Conservation (phyloP, 2,888 invertebrate genomes). For the Lacanobia wlatinum region DNA sequence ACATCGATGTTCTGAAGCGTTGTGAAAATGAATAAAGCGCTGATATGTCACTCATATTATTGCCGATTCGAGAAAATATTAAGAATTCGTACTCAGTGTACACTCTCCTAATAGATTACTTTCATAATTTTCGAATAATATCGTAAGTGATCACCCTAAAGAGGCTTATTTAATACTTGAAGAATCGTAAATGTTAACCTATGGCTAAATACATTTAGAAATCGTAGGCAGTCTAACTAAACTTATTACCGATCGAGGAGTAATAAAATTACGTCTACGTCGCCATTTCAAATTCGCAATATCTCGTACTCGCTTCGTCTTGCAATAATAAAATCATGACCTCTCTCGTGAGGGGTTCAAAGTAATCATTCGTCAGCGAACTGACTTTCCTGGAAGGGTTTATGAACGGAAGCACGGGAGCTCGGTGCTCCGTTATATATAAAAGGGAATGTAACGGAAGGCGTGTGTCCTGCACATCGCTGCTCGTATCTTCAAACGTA, state of each 20-base stretch:
- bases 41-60: conserved; percentile 69
- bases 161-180: conserved; percentile 76
- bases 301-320: conserved; percentile 71
- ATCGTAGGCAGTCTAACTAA: conserved; percentile 81
- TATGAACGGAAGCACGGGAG: conserved; percentile 47
- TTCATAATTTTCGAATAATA: conserved; percentile 66
- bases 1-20: conserved; percentile 52
- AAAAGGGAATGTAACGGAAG: conserved; percentile 65
- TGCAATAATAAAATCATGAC: conserved; percentile 73
- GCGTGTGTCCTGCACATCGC: conserved; percentile 64
- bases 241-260: conserved; percentile 80
- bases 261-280: conserved; percentile 77
- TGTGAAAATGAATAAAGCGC: conserved; percentile 58
- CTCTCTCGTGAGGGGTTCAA: conserved; percentile 60
- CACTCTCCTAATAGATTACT: conserved; percentile 69
- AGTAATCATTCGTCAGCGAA: conserved; percentile 54
- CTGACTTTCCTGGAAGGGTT: conserved; percentile 39
- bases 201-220: conserved; percentile 84
- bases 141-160: conserved; percentile 70
- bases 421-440: conserved; percentile 44
- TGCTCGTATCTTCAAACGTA: conserved; percentile 39
- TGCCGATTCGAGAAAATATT: conserved; percentile 47
- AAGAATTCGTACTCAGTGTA: conserved; percentile 70
- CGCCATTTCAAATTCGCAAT: conserved; percentile 66
- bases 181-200: conserved; percentile 82